These are phyloP conservation scores for Nerophis ophidion DNA, from an alignment of 2,113 vertebrate genomes.

Conservation along the genomic window DNA sequence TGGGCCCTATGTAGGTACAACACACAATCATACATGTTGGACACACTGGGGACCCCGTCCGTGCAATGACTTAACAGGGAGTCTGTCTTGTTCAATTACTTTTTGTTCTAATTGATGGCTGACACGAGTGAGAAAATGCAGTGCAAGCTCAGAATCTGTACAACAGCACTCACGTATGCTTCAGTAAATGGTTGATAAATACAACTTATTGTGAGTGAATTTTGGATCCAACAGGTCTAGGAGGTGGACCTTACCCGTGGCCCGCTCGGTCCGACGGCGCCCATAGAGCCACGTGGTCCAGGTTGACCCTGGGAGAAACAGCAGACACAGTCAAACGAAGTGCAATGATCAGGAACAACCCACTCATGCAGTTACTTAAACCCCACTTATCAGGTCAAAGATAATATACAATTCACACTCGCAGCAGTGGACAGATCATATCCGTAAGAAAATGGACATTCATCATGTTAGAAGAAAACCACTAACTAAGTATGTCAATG, in stretches of 20 bases:
- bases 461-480: slow-evolving; percentile 8
- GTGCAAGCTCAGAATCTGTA: neutral
- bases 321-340: slow-evolving; percentile 48
- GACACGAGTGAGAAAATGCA: slow-evolving; percentile 28
- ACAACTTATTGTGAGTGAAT: slow-evolving; percentile 17
- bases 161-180: neutral
- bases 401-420: slow-evolving; percentile 27
- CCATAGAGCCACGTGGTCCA: slow-evolving; percentile 83
- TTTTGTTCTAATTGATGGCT: neutral
- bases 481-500: neutral
- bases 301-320: slow-evolving; percentile 78
- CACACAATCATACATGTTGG: slow-evolving; percentile 46
- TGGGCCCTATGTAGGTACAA: slow-evolving; percentile 80
- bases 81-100: slow-evolving; percentile 20
- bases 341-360: slow-evolving; percentile 40
- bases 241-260: slow-evolving; percentile 78
- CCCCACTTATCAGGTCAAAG: slow-evolving; percentile 36
- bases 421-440: slow-evolving; percentile 24
- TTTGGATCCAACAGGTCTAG: slow-evolving; percentile 18
- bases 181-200: slow-evolving; percentile 10
- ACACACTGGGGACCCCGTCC: slow-evolving; percentile 34
- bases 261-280: slow-evolving; percentile 84
- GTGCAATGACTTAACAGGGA: slow-evolving; percentile 25
- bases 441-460: slow-evolving; percentile 3
- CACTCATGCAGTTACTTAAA: slow-evolving; percentile 31